These are phyloP conservation scores for Opisthocomus hoazin DNA, from an alignment of 2,113 vertebrate genomes.

Conservation along the genomic window DNA sequence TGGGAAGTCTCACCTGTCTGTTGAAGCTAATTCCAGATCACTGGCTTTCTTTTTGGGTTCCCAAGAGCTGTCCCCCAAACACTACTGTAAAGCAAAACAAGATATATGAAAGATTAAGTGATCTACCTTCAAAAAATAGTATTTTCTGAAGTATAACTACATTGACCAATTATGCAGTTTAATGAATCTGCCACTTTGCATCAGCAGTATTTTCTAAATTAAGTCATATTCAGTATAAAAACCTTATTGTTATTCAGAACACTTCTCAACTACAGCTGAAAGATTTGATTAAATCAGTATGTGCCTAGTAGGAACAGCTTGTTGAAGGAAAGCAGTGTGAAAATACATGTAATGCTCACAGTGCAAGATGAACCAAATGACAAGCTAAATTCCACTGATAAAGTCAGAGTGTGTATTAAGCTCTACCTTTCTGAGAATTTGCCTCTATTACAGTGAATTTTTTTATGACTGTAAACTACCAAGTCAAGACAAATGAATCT, in stretches of 20 bases:
- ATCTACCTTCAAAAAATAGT: background rate
- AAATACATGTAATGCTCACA: background rate
- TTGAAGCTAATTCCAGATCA: background rate
- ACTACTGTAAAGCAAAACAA: background rate
- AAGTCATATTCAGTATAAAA: constrained; percentile 56
- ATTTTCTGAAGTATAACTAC: constrained; percentile 21
- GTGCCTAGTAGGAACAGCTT: constrained; percentile 48
- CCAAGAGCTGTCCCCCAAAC: constrained; percentile 1
- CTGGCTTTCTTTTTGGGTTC: constrained; percentile 10
- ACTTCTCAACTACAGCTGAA: constrained; percentile 48
- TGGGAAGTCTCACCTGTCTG: background rate
- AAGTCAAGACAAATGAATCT: background rate
- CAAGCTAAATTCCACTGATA: background rate
- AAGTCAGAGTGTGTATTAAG: background rate
- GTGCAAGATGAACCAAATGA: constrained; percentile 4
- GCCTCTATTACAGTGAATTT: background rate
- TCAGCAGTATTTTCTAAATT: constrained; percentile 59
- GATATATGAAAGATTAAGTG: background rate
- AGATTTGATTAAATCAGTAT: constrained; percentile 66
- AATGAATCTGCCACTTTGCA: constrained; percentile 64
- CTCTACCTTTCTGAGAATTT: background rate
- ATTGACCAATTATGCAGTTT: constrained; percentile 50
- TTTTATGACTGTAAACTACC: background rate
- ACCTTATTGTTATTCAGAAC: constrained; percentile 63
- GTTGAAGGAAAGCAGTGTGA: constrained; percentile 35